phyloP scores from a whole-genome alignment of 2,888 invertebrate genomes.

The Philopedon plagiatum region DNA sequence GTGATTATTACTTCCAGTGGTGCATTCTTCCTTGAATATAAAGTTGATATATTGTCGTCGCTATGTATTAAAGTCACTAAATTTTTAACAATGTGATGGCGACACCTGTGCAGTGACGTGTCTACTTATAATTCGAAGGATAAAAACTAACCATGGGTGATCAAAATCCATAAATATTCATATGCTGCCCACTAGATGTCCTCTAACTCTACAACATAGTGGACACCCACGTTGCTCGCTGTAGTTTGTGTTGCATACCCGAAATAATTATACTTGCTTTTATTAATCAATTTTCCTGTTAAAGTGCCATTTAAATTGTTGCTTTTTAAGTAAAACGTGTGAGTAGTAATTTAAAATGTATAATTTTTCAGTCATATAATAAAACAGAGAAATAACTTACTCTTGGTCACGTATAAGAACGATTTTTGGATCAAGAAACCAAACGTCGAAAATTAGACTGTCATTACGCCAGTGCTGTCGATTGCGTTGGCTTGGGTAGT shows the following conservation, averaged over 20 bases:
- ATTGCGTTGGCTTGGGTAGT: slow-evolving; percentile 64
- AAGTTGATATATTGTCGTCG: too few relatives aligned
- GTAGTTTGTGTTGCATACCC: neutral
- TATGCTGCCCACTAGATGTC: neutral
- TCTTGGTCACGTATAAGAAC: neutral
- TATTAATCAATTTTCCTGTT: neutral
- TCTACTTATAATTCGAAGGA: too few relatives aligned
- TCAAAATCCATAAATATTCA: neutral
- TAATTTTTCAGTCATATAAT: neutral
- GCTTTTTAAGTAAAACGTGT: neutral
- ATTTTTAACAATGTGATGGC: too few relatives aligned
- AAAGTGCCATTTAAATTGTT: neutral
- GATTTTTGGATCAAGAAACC: slow-evolving; percentile 10
- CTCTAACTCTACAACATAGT: neutral
- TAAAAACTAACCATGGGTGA: too few relatives aligned
- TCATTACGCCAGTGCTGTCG: slow-evolving; percentile 64
- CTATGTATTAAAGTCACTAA: too few relatives aligned
- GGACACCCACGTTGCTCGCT: neutral
- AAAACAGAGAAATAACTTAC: neutral
- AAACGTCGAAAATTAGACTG: slow-evolving; percentile 13
- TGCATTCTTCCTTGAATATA: too few relatives aligned
- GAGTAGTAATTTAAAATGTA: too few relatives aligned
- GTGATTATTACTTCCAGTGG: too few relatives aligned
- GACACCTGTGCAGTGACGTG: too few relatives aligned
- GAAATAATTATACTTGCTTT: neutral